Evolutionary conservation across 2,888 invertebrate species (phyloP).

Genomic region (Lepidochitona cinerea): DNA sequence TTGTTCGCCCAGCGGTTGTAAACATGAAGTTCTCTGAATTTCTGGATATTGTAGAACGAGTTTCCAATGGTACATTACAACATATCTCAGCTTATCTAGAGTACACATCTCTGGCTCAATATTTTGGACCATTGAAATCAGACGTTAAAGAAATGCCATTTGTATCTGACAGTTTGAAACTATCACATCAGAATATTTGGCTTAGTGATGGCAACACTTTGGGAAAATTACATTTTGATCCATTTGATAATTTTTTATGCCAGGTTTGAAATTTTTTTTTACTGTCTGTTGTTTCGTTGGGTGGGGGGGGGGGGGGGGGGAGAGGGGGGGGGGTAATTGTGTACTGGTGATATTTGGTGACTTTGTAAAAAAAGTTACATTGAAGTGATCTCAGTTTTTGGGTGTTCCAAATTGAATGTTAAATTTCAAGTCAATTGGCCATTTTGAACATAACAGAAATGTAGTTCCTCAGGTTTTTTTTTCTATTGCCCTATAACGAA

Average conservation of each 20-base stretch:
- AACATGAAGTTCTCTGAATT: slow-evolving; percentile 63
- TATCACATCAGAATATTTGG: slow-evolving; percentile 65
- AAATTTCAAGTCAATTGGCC: too few relatives aligned
- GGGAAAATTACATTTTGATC: slow-evolving; percentile 69
- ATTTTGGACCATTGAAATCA: slow-evolving; percentile 51
- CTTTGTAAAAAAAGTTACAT: too few relatives aligned
- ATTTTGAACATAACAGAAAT: too few relatives aligned
- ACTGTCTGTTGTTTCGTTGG: too few relatives aligned
- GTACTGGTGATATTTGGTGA: too few relatives aligned
- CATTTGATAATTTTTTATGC: slow-evolving; percentile 67
- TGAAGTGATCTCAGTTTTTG: too few relatives aligned
- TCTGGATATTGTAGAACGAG: slow-evolving; percentile 55
- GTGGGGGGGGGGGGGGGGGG: too few relatives aligned
- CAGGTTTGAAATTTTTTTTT: too few relatives aligned
- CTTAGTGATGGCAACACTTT: slow-evolving; percentile 69
- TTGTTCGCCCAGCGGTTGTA: slow-evolving; percentile 63
- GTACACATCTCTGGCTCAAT: slow-evolving; percentile 64
- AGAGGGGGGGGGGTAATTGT: too few relatives aligned
- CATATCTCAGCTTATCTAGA: slow-evolving; percentile 67
- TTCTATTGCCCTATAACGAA: too few relatives aligned
- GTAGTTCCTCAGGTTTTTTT: too few relatives aligned
- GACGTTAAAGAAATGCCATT: slow-evolving; percentile 61
- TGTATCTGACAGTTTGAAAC: slow-evolving; percentile 40
- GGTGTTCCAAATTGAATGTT: too few relatives aligned
- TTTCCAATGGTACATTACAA: slow-evolving; percentile 37